These are phyloP conservation scores for Coremacera marginata DNA, from an alignment of 2,888 invertebrate genomes.

Conservation along the genomic window DNA sequence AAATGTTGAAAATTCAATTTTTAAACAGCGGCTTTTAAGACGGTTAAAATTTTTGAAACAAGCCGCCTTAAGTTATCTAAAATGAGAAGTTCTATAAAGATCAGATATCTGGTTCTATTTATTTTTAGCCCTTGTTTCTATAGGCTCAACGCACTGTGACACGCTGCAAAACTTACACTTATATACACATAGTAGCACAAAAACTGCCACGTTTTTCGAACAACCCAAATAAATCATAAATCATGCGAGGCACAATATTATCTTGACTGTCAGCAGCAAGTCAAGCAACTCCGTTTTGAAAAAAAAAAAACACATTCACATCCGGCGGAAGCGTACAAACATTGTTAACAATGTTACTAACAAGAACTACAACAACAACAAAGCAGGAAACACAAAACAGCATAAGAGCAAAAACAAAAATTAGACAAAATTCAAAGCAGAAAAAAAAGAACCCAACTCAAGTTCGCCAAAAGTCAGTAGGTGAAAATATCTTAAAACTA, in stretches of 20 bases:
- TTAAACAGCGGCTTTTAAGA: no score
- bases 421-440: not conserved
- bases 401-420: not conserved
- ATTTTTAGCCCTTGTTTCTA: no score
- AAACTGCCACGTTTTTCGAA: not conserved
- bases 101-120: no score
- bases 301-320: not conserved
- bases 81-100: no score
- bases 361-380: not conserved
- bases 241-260: slow-evolving; percentile 5
- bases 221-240: not conserved
- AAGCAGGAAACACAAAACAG: not conserved
- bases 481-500: not conserved
- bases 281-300: not conserved
- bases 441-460: not conserved
- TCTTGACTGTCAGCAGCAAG: slow-evolving; percentile 5
- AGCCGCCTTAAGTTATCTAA: no score
- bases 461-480: not conserved
- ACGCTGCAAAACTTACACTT: no score
- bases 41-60: no score
- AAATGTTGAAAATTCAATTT: no score
- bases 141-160: no score
- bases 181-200: no score
- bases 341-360: not conserved
- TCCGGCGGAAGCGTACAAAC: not conserved